phyloP scores from a whole-genome alignment of 2,888 invertebrate species.

The Cetonia aurata region DNA sequence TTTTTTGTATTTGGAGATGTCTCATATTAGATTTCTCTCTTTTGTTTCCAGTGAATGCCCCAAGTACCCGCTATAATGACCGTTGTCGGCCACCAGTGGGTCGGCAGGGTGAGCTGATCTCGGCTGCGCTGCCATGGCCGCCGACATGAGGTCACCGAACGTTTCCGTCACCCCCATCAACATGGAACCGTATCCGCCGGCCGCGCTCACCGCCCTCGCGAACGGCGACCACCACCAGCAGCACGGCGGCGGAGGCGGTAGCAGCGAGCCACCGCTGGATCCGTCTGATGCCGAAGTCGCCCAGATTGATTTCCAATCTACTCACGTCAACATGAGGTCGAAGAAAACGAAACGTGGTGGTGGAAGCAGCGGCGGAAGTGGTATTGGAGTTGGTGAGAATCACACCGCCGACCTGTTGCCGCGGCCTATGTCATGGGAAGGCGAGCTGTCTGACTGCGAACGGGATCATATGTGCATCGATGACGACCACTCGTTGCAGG shows the following conservation, averaged over 20 bases:
- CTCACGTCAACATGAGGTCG: slow-evolving; percentile 62
- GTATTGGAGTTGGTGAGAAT: slow-evolving; percentile 47
- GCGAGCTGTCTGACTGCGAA: slow-evolving; percentile 91
- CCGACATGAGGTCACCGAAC: slow-evolving; percentile 69
- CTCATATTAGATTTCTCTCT: slow-evolving; percentile 8
- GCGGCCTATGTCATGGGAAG: slow-evolving; percentile 96
- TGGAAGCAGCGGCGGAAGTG: slow-evolving; percentile 2
- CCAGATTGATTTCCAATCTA: slow-evolving; percentile 78
- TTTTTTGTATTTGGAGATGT: too few species aligned
- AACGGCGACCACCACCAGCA: slow-evolving; percentile 51
- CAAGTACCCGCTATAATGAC: slow-evolving; percentile 46
- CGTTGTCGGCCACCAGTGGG: slow-evolving; percentile 48
- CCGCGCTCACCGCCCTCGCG: slow-evolving; percentile 51
- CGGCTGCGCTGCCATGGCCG: slow-evolving; percentile 60
- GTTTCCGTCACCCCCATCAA: slow-evolving; percentile 88
- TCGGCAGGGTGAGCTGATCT: slow-evolving; percentile 63
- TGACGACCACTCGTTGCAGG: slow-evolving; percentile 56
- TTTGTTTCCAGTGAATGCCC: slow-evolving; percentile 50
- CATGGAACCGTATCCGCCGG: slow-evolving; percentile 65
- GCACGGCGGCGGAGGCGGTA: slow-evolving; percentile 26
- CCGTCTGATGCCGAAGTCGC: slow-evolving; percentile 85
- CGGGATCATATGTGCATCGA: slow-evolving; percentile 63
- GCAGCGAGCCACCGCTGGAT: slow-evolving; percentile 65
- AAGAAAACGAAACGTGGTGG: slow-evolving; percentile 55
- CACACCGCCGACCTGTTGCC: slow-evolving; percentile 63